Evolutionary conservation across 2,888 invertebrate species (phyloP).

Genomic region (Acleris sparsana): DNA sequence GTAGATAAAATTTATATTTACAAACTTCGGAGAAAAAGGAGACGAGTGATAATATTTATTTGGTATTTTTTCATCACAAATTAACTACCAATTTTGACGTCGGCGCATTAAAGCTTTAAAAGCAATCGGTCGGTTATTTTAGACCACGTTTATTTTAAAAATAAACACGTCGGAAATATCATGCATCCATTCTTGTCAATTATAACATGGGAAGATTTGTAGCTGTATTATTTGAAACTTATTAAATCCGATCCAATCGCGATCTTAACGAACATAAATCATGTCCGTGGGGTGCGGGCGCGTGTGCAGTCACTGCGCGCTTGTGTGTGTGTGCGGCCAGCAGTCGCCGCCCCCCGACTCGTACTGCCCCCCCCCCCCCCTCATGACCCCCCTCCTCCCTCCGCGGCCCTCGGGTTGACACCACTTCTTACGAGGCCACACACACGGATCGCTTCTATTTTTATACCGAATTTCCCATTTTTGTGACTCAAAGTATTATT

Average conservation of each 20-base stretch:
- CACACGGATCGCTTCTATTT: constrained; percentile 59
- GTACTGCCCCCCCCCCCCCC: constrained; percentile 36
- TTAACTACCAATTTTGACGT: too few relatives aligned
- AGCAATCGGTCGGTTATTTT: too few relatives aligned
- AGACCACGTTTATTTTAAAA: too few relatives aligned
- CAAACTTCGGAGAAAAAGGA: too few relatives aligned
- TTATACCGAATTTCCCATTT: constrained; percentile 54
- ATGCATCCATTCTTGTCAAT: too few relatives aligned
- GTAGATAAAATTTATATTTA: too few relatives aligned
- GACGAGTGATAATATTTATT: too few relatives aligned
- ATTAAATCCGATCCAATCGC: constrained; percentile 53
- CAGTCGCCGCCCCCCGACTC: constrained; percentile 16
- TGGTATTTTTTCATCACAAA: too few relatives aligned
- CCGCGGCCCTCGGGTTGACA: constrained; percentile 50
- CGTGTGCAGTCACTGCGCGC: constrained; percentile 36
- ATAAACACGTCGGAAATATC: too few relatives aligned
- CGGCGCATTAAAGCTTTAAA: too few relatives aligned
- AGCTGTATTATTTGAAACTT: constrained; percentile 44
- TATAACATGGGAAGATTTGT: neutral
- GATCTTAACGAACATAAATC: constrained; percentile 62
- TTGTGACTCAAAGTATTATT: constrained; percentile 35
- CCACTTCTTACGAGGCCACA: constrained; percentile 54
- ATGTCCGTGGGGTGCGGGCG: constrained; percentile 50
- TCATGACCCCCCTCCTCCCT: constrained; percentile 38
- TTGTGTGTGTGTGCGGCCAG: constrained; percentile 4